phyloP scores from a whole-genome alignment of 53 echinoderm and acorn worm species.

The Antedon mediterranea region DNA sequence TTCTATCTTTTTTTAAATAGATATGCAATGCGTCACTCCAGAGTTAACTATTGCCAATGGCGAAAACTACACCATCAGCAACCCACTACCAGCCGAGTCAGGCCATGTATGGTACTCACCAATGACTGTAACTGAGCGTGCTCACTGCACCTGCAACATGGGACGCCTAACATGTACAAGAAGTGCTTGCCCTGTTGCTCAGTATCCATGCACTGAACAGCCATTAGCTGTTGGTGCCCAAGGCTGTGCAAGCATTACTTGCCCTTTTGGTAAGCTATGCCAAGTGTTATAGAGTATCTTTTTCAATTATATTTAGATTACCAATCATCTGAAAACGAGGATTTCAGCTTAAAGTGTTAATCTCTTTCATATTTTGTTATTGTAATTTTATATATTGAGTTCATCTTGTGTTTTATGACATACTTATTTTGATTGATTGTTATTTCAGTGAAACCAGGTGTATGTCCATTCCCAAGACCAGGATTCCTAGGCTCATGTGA shows the following conservation, averaged over 20 bases:
- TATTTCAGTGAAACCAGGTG: not conserved
- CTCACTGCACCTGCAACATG: conserved; percentile 8
- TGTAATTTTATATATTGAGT: too few relatives aligned
- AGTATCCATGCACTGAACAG: conserved; percentile 4
- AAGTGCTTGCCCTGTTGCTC: conserved; percentile 5
- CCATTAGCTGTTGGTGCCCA: not conserved
- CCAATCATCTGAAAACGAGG: too few relatives aligned
- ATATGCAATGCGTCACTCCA: not conserved
- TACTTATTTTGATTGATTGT: not conserved
- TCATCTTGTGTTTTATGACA: too few relatives aligned
- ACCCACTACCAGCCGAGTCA: not conserved
- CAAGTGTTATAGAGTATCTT: not conserved
- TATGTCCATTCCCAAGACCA: not conserved
- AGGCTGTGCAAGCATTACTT: conserved; percentile 11
- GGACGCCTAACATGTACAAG: conserved; percentile 13
- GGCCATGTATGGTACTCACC: not conserved
- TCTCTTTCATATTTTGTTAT: too few relatives aligned
- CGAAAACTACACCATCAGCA: not conserved
- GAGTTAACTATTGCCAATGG: not conserved
- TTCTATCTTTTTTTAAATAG: not conserved
- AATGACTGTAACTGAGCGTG: not conserved
- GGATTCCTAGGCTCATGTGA: not conserved
- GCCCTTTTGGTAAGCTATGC: conserved; percentile 15
- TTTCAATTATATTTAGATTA: too few relatives aligned
- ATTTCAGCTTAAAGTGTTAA: too few relatives aligned